Base-by-base conservation (phyloP, 1,140 invertebrate genomes). In the Atopsyche davidsoni region DNA sequence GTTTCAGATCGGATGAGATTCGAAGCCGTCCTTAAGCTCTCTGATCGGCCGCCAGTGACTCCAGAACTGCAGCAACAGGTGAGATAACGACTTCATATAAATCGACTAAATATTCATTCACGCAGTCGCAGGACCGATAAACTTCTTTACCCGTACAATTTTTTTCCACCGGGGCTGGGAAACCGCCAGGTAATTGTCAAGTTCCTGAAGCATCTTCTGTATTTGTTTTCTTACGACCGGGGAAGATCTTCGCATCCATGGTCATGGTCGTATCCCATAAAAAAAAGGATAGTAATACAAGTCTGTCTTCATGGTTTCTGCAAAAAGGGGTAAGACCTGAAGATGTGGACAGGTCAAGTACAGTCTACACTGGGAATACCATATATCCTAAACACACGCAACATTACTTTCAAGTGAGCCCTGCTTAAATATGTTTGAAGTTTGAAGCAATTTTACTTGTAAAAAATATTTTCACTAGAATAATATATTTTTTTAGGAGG, bases 1-100 rank as follows among this genome's bases (percentile, higher is more conserved):
- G 16, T 46, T 16, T 31, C 51, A 57, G 55, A 57, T 17, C 22
- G 55, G 17, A 28, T 41, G 17, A 36, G 41, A 40, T 57, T 50
- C 18, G 55, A 53, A 14, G 46, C 43, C 2, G 28, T 49, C 1
- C 23, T 57, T 4, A 57, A 53, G 28, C 32, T 57, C 4, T 21
- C 42, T 1, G 55, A 57, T 9, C 31, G 47, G 13, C 50, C 50
- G 6, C 53, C 49, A 32, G 23, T 53, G 2, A 47, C 55, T 6
- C 17, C 35, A 11, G 51, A 57, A 13, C 21, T 52, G 6, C 24
- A 31, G 16, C 16, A 46, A 22, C 50, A 57, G 45, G 55, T 53
- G 24, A 6, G 24, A 28, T 28, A 28, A 7, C n/a, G 24, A 28
- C n/a, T 28, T 28, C 6, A 6, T 28, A 28, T 7, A 28, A 7